Evolutionary conservation across 1,140 invertebrate genomes (phyloP), one percentile per base, ranked within the genome.

Genomic region (Bombus confusus): DNA sequence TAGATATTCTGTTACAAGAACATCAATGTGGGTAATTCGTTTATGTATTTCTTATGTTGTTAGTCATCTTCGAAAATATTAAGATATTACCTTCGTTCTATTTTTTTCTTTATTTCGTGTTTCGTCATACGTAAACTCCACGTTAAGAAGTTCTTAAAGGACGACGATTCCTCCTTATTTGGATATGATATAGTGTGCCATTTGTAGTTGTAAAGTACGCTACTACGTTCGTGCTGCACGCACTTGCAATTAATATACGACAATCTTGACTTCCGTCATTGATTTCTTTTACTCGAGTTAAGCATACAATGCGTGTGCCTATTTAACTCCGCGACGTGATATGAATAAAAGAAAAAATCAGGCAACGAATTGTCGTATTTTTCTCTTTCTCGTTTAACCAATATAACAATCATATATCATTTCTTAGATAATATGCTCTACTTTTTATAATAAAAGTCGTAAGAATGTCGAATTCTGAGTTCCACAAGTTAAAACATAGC

Each of bases 121-220:
- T 64, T n/a, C 13, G n/a, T 64, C 62, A 31, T 37, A 68, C 18
- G 34, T 68, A 10, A 68, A 37, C 34, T 34, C 8, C 2, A 25
- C 34, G 66, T 37, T 68, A 37, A 34, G 66, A 3, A 34, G 66
- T 37, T 68, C 34, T 68, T 3, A 37, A 68, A 68, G 34, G 34
- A 34, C 31, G 31, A 34, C 31, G 31, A 31, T 68, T 68, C 66
- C 34, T 22, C 34, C 66, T 68, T 37, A 68, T 68, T 68, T 68
- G 66, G 34, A 15, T 34, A 34, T 37, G 66, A 68, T 37, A 37
- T 68, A 68, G 34, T 37, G 66, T 68, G 66, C 66, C 66, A 68
- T 68, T 68, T 68, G 66, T 68, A 68, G 18, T 37, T 34, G 66
- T 68, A 68, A 68, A 68, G 66, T 68, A 34, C 66, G 66, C 31